Conservation (phyloP, 2,797 vertebrate genomes). For the Aplochiton taeniatus region DNA sequence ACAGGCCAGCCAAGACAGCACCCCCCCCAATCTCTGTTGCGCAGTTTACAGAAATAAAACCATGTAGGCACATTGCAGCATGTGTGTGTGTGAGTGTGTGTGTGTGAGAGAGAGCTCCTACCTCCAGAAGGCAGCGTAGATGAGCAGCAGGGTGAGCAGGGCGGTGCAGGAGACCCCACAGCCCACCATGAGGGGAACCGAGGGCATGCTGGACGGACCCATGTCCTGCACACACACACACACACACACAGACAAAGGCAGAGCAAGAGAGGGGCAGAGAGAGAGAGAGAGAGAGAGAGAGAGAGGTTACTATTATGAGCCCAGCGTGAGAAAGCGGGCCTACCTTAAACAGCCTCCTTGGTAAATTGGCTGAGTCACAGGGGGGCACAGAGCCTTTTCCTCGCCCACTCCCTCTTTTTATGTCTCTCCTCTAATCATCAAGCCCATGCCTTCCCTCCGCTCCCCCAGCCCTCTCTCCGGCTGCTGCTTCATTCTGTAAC, state of each 20-base stretch:
- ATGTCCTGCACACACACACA: conserved; percentile 77
- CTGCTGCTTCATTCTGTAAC: too few species aligned
- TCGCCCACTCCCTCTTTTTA: too few species aligned
- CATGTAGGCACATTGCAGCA: too few species aligned
- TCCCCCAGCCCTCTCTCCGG: not conserved
- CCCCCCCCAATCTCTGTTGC: conserved; percentile 18
- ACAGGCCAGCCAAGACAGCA: conserved; percentile 6
- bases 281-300: conserved; percentile 3
- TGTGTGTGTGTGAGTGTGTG: not conserved
- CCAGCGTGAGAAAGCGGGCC: not conserved
- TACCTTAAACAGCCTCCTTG: not conserved
- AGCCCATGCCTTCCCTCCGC: not conserved
- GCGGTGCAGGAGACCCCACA: conserved; percentile 95
- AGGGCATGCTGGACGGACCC: conserved; percentile 88
- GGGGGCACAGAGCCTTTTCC: too few species aligned
- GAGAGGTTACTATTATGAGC: not conserved
- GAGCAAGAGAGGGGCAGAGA: not conserved
- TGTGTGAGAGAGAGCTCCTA: conserved; percentile 48
- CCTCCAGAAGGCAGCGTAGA: conserved; percentile 98
- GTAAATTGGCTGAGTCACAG: too few species aligned
- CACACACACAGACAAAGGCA: not conserved
- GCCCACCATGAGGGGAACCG: conserved; percentile 96
- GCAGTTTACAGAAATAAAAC: conserved; percentile 13
- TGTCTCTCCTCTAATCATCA: too few species aligned
- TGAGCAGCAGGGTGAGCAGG: conserved; percentile 90